Evolutionary conservation across 2,113 vertebrate species (phyloP).

Genomic region (Tenrec ecaudatus): DNA sequence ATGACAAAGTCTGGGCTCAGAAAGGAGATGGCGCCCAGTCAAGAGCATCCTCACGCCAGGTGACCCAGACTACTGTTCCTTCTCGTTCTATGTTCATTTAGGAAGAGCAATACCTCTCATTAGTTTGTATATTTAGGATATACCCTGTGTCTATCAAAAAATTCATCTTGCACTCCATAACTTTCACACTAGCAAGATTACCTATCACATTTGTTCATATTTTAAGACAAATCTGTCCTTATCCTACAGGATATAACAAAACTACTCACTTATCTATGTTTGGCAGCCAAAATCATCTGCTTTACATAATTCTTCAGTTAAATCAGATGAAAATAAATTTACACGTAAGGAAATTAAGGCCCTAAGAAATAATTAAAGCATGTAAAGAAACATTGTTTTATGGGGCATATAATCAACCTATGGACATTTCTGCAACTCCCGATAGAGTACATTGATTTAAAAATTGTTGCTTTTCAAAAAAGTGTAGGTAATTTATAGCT

Average conservation of each 20-base stretch:
- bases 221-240: constrained; percentile 1
- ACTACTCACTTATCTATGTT: constrained; percentile 35
- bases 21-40: not conserved
- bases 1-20: not conserved
- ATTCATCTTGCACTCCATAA: not conserved
- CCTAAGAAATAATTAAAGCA: constrained; percentile 58
- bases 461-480: constrained; percentile 51
- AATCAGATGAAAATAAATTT: constrained; percentile 58
- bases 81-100: not conserved
- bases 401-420: constrained; percentile 44
- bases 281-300: not conserved
- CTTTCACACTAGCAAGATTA: not conserved
- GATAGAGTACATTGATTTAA: constrained; percentile 67
- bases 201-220: constrained; percentile 8
- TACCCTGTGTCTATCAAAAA: constrained; percentile 39
- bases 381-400: constrained; percentile 43
- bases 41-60: not conserved
- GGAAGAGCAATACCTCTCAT: not conserved
- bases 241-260: constrained; percentile 13
- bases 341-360: constrained; percentile 40
- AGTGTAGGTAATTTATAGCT: constrained; percentile 57
- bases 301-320: constrained; percentile 36
- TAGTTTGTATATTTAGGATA: not conserved
- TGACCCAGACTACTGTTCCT: too few relatives aligned
- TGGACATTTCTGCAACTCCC: constrained; percentile 50